These are phyloP conservation scores for Orchesella cincta DNA, from an alignment of 1,140 invertebrate species.

Conservation along the genomic window DNA sequence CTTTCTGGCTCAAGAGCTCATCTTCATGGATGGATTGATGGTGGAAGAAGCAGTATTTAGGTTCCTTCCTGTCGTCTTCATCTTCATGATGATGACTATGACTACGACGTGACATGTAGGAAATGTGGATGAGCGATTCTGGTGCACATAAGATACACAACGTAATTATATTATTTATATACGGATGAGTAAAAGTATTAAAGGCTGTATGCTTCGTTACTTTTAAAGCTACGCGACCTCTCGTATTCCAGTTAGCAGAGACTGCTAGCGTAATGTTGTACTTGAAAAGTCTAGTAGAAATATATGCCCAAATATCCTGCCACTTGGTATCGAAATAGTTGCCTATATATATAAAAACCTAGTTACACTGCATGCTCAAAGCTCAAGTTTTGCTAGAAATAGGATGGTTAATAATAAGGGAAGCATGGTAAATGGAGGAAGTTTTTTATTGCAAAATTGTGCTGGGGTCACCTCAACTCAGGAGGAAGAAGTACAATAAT, in stretches of 20 bases:
- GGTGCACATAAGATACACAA: background rate
- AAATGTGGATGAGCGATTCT: conserved; percentile 1
- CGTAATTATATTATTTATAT: background rate
- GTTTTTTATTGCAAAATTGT: conserved; percentile 15
- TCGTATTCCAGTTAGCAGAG: too few species aligned
- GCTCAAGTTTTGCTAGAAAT: too few species aligned
- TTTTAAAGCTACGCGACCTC: too few species aligned
- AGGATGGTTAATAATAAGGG: too few species aligned
- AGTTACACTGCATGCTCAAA: too few species aligned
- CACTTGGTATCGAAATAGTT: too few species aligned
- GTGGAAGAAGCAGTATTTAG: background rate
- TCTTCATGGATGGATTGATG: conserved; percentile 11
- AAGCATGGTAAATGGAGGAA: conserved; percentile 16
- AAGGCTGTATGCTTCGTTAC: background rate
- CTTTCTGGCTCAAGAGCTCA: background rate
- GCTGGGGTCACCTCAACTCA: conserved; percentile 6
- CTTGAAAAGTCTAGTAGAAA: too few species aligned
- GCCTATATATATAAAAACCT: too few species aligned
- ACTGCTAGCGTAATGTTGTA: too few species aligned
- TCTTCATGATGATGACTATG: background rate
- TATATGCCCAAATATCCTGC: too few species aligned
- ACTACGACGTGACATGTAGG: conserved; percentile 12
- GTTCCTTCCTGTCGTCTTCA: background rate
- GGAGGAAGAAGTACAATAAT: background rate
- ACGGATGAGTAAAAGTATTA: background rate